These are phyloP conservation scores for Agraylea sexmaculata DNA, from an alignment of 1,140 invertebrate genomes.

Conservation along the genomic window DNA sequence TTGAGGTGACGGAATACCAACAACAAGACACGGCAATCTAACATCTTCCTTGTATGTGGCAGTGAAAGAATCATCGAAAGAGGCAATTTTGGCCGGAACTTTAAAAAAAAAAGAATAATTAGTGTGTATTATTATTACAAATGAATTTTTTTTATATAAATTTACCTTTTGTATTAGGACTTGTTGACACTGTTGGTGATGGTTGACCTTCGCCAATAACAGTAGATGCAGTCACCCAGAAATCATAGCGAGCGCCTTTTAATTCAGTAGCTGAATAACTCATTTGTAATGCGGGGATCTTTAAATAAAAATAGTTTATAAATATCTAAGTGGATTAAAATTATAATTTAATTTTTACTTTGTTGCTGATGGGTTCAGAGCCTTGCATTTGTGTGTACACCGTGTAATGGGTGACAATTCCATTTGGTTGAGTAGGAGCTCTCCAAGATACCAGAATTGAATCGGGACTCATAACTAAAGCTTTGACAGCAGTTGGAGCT, in stretches of 20 bases:
- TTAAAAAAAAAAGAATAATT: slow-evolving; percentile 20
- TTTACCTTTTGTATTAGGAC: slow-evolving; percentile 67
- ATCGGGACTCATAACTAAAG: slow-evolving; percentile 79
- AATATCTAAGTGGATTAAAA: slow-evolving; percentile 5
- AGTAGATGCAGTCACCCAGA: slow-evolving; percentile 90
- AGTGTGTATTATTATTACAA: too few species aligned
- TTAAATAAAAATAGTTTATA: slow-evolving; percentile 19
- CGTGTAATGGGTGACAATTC: slow-evolving; percentile 85
- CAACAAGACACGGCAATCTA: slow-evolving; percentile 79
- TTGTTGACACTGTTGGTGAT: slow-evolving; percentile 71
- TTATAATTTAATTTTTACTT: slow-evolving; percentile 48
- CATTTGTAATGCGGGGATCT: slow-evolving; percentile 49
- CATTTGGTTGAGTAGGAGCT: slow-evolving; percentile 82
- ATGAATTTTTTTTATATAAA: too few species aligned
- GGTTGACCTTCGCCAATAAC: slow-evolving; percentile 85
- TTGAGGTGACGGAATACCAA: slow-evolving; percentile 77
- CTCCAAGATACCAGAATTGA: slow-evolving; percentile 90
- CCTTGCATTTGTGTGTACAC: slow-evolving; percentile 77
- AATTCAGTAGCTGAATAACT: slow-evolving; percentile 76
- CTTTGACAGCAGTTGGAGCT: slow-evolving; percentile 83
- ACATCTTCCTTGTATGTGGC: slow-evolving; percentile 86
- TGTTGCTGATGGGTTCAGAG: slow-evolving; percentile 55
- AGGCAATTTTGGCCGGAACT: slow-evolving; percentile 88
- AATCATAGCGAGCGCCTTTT: slow-evolving; percentile 76
- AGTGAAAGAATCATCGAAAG: slow-evolving; percentile 81